Conservation (phyloP, 2,888 invertebrate species). For the Campopleginae sp. region DNA sequence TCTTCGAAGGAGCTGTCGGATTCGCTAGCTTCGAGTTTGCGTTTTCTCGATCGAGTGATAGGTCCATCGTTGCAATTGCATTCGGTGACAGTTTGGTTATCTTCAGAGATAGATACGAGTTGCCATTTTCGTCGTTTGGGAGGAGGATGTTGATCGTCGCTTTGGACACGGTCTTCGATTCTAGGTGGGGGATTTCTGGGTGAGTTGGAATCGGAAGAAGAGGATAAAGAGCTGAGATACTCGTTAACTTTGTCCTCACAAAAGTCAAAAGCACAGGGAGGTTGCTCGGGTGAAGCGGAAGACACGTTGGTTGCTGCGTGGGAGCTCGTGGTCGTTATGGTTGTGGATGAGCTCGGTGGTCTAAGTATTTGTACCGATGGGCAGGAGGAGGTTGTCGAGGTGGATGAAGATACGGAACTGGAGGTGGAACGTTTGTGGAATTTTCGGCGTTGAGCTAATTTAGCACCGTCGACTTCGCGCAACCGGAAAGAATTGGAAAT, state of each 20-base stretch:
- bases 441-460: conserved; percentile 89
- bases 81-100: conserved; percentile 1
- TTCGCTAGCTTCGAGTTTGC: conserved; percentile 76
- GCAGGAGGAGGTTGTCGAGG: conserved; percentile 82
- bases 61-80: conserved; percentile 73
- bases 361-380: conserved; percentile 74
- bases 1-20: conserved; percentile 71
- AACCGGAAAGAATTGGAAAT: conserved; percentile 86
- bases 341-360: conserved; percentile 73
- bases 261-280: conserved; percentile 83
- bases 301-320: conserved; percentile 68
- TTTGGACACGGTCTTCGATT: conserved; percentile 6
- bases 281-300: conserved; percentile 78
- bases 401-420: conserved; percentile 83
- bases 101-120: conserved; percentile 3
- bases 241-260: conserved; percentile 85
- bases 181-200: conserved; percentile 67
- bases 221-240: conserved; percentile 85
- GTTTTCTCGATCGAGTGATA: conserved; percentile 80
- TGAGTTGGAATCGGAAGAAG: conserved; percentile 81
- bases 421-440: conserved; percentile 86
- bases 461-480: conserved; percentile 89
- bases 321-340: conserved; percentile 63
- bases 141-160: conserved; percentile 59
- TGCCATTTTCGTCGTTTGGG: conserved; percentile 74